Evolutionary conservation across 2,888 invertebrate species (phyloP).

Genomic region (Linyphia triangularis): DNA sequence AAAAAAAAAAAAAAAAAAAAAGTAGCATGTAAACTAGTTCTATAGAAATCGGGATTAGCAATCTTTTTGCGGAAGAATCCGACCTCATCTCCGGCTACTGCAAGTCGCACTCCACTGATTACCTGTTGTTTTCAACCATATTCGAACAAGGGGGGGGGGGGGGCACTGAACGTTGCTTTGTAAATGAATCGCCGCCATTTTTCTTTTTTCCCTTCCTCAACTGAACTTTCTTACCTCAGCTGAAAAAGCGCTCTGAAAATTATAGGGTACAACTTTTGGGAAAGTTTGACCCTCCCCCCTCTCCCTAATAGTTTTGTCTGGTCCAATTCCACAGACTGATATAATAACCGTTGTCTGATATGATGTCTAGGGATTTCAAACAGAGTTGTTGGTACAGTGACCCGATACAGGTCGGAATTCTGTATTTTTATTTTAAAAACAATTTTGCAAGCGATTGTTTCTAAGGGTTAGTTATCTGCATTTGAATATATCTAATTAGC

Average conservation of each 20-base stretch:
- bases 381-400: too few relatives aligned
- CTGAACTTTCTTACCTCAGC: neutral
- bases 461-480: too few relatives aligned
- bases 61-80: slow-evolving; percentile 22
- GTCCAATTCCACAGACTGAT: too few relatives aligned
- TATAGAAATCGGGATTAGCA: neutral
- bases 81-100: slow-evolving; percentile 38
- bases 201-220: neutral
- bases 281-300: too few relatives aligned
- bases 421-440: too few relatives aligned
- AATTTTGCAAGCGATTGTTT: too few relatives aligned
- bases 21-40: neutral
- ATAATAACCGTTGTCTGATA: too few relatives aligned
- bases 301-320: too few relatives aligned
- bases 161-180: neutral
- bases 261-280: neutral
- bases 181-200: neutral
- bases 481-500: too few relatives aligned
- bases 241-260: slow-evolving; percentile 16
- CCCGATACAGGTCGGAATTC: too few relatives aligned
- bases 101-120: slow-evolving; percentile 44
- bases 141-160: neutral
- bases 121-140: slow-evolving; percentile 12
- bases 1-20: too few relatives aligned
- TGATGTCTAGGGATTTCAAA: too few relatives aligned